A percentile compares a stretch with the other conserved stretches of the same genome.
Conservation (phyloP, 1,140 invertebrate species). For the Monomorium pharaonis region DNA sequence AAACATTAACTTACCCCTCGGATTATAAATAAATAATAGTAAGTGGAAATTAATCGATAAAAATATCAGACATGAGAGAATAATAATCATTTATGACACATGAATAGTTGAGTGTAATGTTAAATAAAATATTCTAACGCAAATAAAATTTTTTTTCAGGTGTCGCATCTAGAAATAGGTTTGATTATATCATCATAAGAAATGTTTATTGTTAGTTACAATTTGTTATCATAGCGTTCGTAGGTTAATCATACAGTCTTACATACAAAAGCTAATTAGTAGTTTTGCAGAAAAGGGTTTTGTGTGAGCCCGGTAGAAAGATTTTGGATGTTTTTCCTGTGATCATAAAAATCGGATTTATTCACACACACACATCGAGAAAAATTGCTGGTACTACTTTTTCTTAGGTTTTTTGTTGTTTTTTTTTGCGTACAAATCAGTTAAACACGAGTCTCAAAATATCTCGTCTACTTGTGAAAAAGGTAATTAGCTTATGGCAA, state of each 20-base stretch:
- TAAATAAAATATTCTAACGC: neutral
- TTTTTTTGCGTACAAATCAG: slow-evolving; percentile 18
- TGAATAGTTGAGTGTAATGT: neutral
- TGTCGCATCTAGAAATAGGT: neutral
- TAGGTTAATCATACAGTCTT: slow-evolving; percentile 58
- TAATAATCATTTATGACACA: neutral
- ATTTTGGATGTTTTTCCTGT: slow-evolving; percentile 31
- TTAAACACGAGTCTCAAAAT: slow-evolving; percentile 45
- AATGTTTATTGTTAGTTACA: slow-evolving; percentile 60
- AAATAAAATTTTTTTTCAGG: neutral
- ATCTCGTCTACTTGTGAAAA: slow-evolving; percentile 40
- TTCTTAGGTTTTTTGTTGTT: neutral
- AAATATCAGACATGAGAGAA: too few species aligned
- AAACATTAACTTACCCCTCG: too few species aligned
- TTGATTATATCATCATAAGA: slow-evolving; percentile 49
- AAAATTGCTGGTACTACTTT: neutral
- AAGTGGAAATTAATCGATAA: too few species aligned
- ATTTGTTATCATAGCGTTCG: slow-evolving; percentile 50
- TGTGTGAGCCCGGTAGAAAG: slow-evolving; percentile 39
- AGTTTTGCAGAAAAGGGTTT: slow-evolving; percentile 12
- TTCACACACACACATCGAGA: neutral
- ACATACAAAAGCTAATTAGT: slow-evolving; percentile 66
- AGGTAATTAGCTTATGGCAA: slow-evolving; percentile 27
- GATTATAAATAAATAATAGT: too few species aligned
- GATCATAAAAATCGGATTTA: slow-evolving; percentile 56